phyloP scores from a whole-genome alignment of 30 jellyfish, hydroid and myxozoan species.

The Sanderia malayensis region DNA sequence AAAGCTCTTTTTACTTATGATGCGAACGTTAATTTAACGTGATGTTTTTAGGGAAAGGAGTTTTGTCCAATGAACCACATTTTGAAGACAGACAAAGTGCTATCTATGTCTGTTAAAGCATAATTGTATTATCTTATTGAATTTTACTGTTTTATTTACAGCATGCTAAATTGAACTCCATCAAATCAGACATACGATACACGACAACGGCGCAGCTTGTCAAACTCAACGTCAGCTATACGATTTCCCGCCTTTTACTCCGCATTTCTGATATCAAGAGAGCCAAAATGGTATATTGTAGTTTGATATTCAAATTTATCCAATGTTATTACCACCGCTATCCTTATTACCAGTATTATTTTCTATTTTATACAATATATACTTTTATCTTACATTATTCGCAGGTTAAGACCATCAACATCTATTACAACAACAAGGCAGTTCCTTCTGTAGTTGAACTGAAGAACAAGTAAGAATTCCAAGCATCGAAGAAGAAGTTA shows the following conservation, averaged over 20 bases:
- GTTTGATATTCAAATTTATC: too few species aligned
- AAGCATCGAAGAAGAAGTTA: too few species aligned
- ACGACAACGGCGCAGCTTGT: constrained; percentile 89
- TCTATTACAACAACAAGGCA: constrained; percentile 84
- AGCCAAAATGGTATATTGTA: constrained; percentile 91
- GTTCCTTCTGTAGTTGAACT: constrained; percentile 96
- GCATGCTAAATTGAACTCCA: constrained; percentile 72
- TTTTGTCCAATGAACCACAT: too few species aligned
- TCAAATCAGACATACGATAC: constrained; percentile 88
- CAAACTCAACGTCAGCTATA: constrained; percentile 70
- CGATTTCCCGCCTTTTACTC: constrained; percentile 73
- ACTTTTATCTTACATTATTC: background rate
- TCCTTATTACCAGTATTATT: too few species aligned
- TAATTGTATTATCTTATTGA: too few species aligned
- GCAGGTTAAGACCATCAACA: constrained; percentile 82
- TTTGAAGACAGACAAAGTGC: too few species aligned
- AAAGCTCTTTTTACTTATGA: too few species aligned
- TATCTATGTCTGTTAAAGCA: too few species aligned
- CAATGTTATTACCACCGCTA: too few species aligned
- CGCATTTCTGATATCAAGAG: constrained; percentile 88
- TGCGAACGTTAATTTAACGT: too few species aligned
- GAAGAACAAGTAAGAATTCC: constrained; percentile 83
- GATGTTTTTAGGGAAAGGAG: too few species aligned
- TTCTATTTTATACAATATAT: too few species aligned
- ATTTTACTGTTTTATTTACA: constrained; percentile 37